Conservation (phyloP, 2,797 vertebrate species). For the Emydoidea blandingii region DNA sequence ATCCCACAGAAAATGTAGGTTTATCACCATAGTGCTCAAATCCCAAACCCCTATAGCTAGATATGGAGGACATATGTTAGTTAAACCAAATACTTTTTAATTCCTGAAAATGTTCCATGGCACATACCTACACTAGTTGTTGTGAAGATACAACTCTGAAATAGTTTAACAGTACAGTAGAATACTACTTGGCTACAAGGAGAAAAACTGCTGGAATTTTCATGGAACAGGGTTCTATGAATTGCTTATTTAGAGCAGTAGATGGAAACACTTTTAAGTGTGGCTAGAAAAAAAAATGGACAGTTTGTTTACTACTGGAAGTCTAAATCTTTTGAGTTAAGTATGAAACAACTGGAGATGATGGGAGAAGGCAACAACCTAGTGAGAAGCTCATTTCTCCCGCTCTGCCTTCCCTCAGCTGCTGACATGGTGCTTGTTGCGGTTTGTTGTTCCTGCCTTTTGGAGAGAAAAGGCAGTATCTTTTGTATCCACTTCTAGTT, state of each 20-base stretch:
- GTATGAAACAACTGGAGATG: slow-evolving; percentile 20
- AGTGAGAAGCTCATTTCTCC: neutral
- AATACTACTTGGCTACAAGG: neutral
- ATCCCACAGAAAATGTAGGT: slow-evolving; percentile 63
- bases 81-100: neutral
- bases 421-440: neutral
- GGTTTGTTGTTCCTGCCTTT: neutral
- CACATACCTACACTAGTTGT: neutral
- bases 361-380: neutral
- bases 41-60: slow-evolving; percentile 4
- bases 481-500: neutral
- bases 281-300: neutral
- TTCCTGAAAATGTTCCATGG: neutral
- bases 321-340: slow-evolving; percentile 17
- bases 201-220: neutral
- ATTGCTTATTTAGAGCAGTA: neutral
- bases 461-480: rapidly evolving
- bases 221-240: neutral
- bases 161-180: neutral
- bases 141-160: neutral
- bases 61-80: neutral
- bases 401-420: neutral
- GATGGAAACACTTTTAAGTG: neutral
- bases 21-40: slow-evolving; percentile 50
- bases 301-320: neutral